Conservation (phyloP, 2,888 invertebrate genomes). For the Pseudanteris insignis region DNA sequence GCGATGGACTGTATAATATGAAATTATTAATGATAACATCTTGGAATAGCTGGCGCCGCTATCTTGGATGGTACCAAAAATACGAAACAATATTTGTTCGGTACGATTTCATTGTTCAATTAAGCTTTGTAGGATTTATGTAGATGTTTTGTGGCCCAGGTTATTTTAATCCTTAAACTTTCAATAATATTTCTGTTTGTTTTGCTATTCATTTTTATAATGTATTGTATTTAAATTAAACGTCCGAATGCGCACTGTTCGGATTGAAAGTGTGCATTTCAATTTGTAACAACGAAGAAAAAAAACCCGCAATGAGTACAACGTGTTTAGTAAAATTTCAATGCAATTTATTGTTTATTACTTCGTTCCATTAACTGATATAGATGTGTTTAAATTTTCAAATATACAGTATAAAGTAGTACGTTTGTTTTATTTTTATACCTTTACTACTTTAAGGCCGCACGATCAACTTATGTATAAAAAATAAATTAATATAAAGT, state of each 20-base stretch:
- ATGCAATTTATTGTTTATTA: conserved; percentile 60
- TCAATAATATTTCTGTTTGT: not conserved
- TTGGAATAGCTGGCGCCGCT: too few species aligned
- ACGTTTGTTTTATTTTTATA: not conserved
- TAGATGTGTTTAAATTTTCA: conserved; percentile 63
- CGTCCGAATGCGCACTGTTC: too few species aligned
- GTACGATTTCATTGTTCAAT: too few species aligned
- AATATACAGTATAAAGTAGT: conserved; percentile 39
- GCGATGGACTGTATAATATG: too few species aligned
- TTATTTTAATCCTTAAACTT: too few species aligned
- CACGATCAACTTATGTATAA: not conserved
- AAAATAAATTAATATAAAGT: not conserved
- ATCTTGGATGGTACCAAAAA: too few species aligned
- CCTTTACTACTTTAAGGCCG: not conserved
- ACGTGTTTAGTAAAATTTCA: conserved; percentile 63
- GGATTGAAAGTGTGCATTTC: conserved; percentile 49
- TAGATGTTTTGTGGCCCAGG: conserved; percentile 19
- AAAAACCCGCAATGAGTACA: conserved; percentile 44
- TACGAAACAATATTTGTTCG: too few species aligned
- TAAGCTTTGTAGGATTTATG: too few species aligned
- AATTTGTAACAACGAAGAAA: conserved; percentile 50
- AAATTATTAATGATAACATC: too few species aligned
- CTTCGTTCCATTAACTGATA: conserved; percentile 55
- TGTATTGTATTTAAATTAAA: not conserved
- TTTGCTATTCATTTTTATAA: conserved; percentile 2